Conservation (phyloP, 2,797 vertebrate genomes). For the Cossypha polioptera region DNA sequence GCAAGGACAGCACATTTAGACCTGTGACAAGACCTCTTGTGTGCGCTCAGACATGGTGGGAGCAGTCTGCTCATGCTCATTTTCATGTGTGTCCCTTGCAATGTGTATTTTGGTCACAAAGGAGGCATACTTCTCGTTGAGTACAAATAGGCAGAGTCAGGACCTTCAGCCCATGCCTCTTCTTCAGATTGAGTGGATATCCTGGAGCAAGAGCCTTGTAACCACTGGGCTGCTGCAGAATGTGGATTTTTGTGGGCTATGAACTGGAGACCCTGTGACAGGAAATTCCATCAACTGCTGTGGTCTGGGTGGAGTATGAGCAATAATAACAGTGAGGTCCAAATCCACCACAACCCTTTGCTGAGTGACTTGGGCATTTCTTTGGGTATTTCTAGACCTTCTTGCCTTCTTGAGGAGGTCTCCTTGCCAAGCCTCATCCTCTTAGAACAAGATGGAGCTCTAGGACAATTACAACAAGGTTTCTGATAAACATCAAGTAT, state of each 20-base stretch:
- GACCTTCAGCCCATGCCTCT: background rate
- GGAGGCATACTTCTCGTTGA: rapidly evolving
- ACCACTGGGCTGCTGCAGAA: background rate
- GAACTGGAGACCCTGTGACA: background rate
- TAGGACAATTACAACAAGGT: background rate
- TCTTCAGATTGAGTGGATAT: background rate
- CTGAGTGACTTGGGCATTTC: background rate
- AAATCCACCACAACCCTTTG: background rate
- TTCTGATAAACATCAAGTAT: background rate
- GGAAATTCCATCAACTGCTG: background rate
- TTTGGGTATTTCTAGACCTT: background rate
- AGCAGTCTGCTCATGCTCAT: background rate
- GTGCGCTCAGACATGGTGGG: background rate
- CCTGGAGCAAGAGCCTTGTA: background rate
- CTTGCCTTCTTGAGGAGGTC: background rate
- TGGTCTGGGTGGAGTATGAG: background rate
- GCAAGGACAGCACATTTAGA: background rate
- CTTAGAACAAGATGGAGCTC: background rate
- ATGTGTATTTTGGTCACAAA: background rate
- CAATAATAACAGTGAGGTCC: background rate
- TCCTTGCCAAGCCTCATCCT: background rate
- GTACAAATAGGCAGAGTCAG: background rate
- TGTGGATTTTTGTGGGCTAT: background rate
- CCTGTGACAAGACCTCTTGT: background rate
- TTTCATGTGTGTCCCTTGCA: background rate